These are phyloP conservation scores for Microtus oregoni DNA, from an alignment of 2,113 vertebrate genomes.

Conservation along the genomic window DNA sequence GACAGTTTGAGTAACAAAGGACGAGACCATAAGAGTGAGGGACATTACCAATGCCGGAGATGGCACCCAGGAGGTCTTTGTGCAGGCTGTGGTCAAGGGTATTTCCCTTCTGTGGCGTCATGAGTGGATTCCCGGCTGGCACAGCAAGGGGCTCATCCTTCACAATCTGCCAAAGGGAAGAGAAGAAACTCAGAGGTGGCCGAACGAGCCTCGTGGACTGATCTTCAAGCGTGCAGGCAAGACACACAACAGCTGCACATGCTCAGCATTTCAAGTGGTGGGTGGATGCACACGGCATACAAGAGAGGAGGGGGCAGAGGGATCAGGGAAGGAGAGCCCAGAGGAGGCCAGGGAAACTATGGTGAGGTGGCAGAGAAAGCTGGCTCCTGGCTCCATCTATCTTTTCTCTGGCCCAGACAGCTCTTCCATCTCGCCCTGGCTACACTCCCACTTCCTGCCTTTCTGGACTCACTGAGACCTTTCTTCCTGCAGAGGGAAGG, in stretches of 20 bases:
- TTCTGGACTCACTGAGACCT: not conserved
- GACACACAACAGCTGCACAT: not conserved
- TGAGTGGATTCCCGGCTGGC: slow-evolving; percentile 87
- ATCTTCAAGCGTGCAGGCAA: not conserved
- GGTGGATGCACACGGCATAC: rapidly evolving
- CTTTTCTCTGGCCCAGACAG: not conserved
- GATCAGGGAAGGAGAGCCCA: not conserved
- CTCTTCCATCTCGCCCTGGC: not conserved
- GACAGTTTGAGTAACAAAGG: not conserved
- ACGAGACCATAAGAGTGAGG: rapidly evolving
- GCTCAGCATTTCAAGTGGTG: not conserved
- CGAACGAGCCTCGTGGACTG: not conserved
- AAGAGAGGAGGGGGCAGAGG: rapidly evolving
- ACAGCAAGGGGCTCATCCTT: slow-evolving; percentile 90
- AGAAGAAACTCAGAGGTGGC: not conserved
- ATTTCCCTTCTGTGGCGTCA: slow-evolving; percentile 94
- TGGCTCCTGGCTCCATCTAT: not conserved
- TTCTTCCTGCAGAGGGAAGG: not conserved
- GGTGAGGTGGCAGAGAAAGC: not conserved
- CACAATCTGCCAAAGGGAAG: slow-evolving; percentile 87
- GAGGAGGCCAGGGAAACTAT: not conserved
- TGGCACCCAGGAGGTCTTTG: slow-evolving; percentile 98
- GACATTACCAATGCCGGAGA: slow-evolving; percentile 95
- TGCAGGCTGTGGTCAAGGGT: slow-evolving; percentile 94
- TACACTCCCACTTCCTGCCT: not conserved